Evolutionary conservation across 2,797 vertebrate genomes (phyloP), one percentile per base, ranked within the genome.

Genomic region (Tadarida brasiliensis): DNA sequence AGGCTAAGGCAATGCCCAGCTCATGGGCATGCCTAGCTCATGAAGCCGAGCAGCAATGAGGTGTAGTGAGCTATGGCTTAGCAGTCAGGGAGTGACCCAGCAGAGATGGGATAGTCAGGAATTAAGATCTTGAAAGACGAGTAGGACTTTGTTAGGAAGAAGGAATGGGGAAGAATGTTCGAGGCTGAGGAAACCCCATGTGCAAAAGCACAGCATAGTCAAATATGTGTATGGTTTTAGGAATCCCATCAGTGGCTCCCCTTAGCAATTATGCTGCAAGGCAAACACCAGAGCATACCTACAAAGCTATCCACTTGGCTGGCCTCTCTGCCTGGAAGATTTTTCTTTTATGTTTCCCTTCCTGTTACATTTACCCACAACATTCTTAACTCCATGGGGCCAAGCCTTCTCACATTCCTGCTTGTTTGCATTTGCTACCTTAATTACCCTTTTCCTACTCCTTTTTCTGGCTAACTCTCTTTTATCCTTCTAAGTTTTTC

Each of bases 261-360:
- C 1, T 73, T 86, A 82, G 68, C 39, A 68, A 17, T 81, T 67
- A 44, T 56, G 20, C 15, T 88, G 82, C 88, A 80, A 33, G 51
- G n/a, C 47, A 78, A 91, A 82, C 4, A 33, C 15, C 26, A 49
- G 33, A 91, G 35, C 59, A 47, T 61, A 56, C 78, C 67, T 82
- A 73, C 65, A 95, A 84, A 94, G 35, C 54, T 51, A 59, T 65
- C 56, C 54, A 26, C 17, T 88, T 92, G 83, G 51, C 68, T 93
- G 30, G 4, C 56, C 17, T 88, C 57, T 78, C 26, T 28, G 14
- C 67, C 22, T 90, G 68, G n/a, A 54, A 89, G 68, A 74, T 74
- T 88, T 61, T 89, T 61, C 73, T 93, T 76, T 96, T 65, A 35
- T 89, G 22, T 87, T 91, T 74, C 17, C 20, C 20, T 95, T 94